These are phyloP conservation scores for Chiroxiphia lanceolata DNA, from an alignment of 2,797 vertebrate genomes.

Conservation along the genomic window DNA sequence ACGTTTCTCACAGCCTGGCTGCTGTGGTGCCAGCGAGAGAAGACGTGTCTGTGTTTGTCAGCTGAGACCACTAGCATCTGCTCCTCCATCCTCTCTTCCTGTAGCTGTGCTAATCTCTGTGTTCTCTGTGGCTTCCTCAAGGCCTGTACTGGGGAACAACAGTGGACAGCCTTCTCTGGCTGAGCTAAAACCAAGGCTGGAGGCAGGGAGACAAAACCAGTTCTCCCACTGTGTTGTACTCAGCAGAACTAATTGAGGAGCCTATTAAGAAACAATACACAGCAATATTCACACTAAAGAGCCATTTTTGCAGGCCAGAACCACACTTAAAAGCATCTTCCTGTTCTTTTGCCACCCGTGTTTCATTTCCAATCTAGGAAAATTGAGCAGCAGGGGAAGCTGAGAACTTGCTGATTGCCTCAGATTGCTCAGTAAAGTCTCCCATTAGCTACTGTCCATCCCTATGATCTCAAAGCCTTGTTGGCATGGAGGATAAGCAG, in stretches of 20 bases:
- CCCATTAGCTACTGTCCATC: background rate
- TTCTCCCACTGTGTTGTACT: conserved; percentile 20
- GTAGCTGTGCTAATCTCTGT: background rate
- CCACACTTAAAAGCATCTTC: background rate
- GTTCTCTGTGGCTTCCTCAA: background rate
- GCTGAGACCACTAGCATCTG: background rate
- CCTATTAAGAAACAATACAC: background rate
- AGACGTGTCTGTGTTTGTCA: background rate
- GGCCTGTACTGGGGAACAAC: background rate
- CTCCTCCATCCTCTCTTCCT: background rate
- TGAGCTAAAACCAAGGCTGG: background rate
- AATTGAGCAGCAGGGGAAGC: background rate
- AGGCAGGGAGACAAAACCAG: conserved; percentile 35
- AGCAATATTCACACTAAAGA: background rate
- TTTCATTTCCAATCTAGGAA: background rate
- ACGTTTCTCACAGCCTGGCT: background rate
- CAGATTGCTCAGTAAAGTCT: background rate
- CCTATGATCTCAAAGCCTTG: background rate
- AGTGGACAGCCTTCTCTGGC: background rate
- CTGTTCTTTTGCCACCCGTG: background rate
- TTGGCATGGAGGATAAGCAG: background rate
- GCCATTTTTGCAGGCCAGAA: conserved; percentile 1
- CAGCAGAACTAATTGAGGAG: conserved; percentile 44
- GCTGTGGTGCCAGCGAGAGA: background rate
- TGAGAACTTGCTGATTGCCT: background rate